Evolutionary conservation across 1,140 invertebrate genomes (phyloP), one percentile per base, ranked within the genome.

Genomic region (Drosophila neocordata): DNA sequence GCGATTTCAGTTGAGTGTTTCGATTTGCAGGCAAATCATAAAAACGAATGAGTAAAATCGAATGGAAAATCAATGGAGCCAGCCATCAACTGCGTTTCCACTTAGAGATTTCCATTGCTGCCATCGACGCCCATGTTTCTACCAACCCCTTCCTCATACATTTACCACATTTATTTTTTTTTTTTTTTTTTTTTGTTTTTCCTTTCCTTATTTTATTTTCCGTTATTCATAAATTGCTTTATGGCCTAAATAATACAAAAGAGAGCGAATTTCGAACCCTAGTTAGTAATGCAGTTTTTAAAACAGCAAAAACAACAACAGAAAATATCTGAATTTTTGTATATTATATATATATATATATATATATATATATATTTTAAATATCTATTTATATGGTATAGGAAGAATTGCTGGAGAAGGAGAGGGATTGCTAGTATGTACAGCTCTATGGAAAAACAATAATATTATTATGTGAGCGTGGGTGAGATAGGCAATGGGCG

Each of bases 31-130:
- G 83, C 83, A 85, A 85, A 85, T 85, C 83, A 88, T 85, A 85
- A 85, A 85, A 85, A 88, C 83, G 84, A 85, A 85, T 85, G 82
- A 75, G 84, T 88, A 85, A 88, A 88, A 88, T 87, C 82, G 78
- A 85, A 85, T 85, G 78, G 82, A 85, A 85, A 85, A 85, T 85
- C 82, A 85, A 85, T 85, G 83, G 65, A 88, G 78, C 75, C 82
- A 82, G 66, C 78, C 82, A 85, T 88, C 82, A 88, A 88, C 72
- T 71, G 78, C 69, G 65, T 81, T 77, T 56, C 22, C 34, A 31
- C 41, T 51, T 24, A 48, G 41, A 48, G 41, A 48, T 48, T 48
- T 48, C 41, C 41, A 44, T 31, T 18, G 53, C 65, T 73, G 37
- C 35, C 51, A 65, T 44, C 65, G 8, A 31, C 22, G 27, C 27